phyloP scores from a whole-genome alignment of 1,140 invertebrate genomes.

The Ceratina australensis region DNA sequence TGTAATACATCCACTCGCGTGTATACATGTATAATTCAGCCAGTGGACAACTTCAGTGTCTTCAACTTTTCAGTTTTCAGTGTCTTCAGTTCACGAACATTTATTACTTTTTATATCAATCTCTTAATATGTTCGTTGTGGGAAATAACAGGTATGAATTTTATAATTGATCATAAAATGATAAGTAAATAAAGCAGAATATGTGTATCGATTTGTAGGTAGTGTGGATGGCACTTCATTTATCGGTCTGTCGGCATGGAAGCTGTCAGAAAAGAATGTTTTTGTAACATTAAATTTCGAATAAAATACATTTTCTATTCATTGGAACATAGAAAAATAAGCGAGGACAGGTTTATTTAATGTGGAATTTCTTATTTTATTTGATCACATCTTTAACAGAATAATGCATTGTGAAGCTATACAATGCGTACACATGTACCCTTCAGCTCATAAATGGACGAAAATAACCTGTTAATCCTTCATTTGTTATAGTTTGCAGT shows the following conservation, averaged over 20 bases:
- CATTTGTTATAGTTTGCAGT: slow-evolving; percentile 89
- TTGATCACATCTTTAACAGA: slow-evolving; percentile 1
- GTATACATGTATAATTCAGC: neutral
- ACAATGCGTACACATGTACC: neutral
- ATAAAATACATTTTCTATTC: neutral
- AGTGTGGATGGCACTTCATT: too few relatives aligned
- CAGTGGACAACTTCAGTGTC: slow-evolving; percentile 14
- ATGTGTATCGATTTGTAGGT: too few relatives aligned
- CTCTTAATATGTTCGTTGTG: too few relatives aligned
- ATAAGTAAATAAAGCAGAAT: too few relatives aligned
- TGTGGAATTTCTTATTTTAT: slow-evolving; percentile 3
- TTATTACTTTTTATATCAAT: neutral
- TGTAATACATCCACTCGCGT: slow-evolving; percentile 6
- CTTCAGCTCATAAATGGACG: neutral
- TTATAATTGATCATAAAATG: too few relatives aligned
- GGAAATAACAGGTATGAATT: too few relatives aligned
- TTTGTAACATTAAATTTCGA: neutral
- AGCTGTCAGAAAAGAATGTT: neutral
- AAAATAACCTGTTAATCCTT: slow-evolving; percentile 44
- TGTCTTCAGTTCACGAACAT: too few relatives aligned
- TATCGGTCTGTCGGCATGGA: too few relatives aligned
- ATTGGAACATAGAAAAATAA: neutral
- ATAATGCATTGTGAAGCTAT: slow-evolving; percentile 1
- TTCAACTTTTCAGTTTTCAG: too few relatives aligned
- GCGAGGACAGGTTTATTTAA: neutral